Evolutionary conservation across 2,888 invertebrate genomes (phyloP).

Genomic region (Nephrotoma flavescens): DNA sequence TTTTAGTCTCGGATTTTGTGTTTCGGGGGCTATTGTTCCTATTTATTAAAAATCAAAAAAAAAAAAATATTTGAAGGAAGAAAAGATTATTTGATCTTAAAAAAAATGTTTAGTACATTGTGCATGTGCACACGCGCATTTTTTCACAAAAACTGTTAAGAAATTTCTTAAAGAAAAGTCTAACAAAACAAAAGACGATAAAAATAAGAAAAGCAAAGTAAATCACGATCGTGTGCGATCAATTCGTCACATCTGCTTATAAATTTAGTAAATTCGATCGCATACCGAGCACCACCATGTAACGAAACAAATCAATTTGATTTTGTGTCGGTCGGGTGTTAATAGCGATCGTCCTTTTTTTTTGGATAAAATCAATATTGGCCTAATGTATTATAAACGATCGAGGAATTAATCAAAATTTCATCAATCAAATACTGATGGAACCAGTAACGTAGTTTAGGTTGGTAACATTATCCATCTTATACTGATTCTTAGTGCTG

Average conservation of each 20-base stretch:
- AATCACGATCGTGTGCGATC: slow-evolving; percentile 6
- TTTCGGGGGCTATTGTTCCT: neutral
- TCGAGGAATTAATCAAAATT: neutral
- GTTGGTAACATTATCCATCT: too few species aligned
- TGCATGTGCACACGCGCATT: neutral
- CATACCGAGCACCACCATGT: neutral
- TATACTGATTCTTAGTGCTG: too few species aligned
- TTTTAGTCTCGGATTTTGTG: neutral
- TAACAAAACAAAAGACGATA: neutral
- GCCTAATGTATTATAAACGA: neutral
- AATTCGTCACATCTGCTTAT: slow-evolving; percentile 6
- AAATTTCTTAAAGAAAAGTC: neutral
- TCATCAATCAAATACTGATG: neutral
- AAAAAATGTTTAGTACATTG: neutral
- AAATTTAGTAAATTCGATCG: neutral
- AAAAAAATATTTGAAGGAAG: neutral
- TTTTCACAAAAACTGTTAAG: neutral
- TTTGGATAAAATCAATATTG: neutral
- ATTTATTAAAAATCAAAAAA: neutral
- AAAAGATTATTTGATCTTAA: neutral
- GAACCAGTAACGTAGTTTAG: too few species aligned
- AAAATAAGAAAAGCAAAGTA: neutral
- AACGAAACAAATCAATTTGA: neutral
- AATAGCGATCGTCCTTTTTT: neutral
- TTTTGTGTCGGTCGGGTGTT: neutral